phyloP scores from a whole-genome alignment of 2,797 vertebrate genomes.

The Cryptoblepharus egeriae region DNA sequence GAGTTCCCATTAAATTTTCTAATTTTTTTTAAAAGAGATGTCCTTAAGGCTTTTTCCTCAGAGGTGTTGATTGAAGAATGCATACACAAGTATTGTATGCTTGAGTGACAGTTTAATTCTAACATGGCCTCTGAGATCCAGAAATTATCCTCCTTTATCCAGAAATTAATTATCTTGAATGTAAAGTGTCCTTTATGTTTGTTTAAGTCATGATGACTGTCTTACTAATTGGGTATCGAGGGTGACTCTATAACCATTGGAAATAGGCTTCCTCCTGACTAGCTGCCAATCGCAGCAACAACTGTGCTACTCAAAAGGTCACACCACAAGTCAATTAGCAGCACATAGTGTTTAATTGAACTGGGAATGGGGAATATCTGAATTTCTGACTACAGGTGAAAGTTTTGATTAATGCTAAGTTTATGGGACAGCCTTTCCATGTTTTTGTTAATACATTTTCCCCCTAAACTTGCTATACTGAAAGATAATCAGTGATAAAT shows the following conservation, averaged over 20 bases:
- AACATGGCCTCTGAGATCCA: slow-evolving; percentile 46
- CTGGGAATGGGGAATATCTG: slow-evolving; percentile 1
- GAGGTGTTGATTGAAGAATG: slow-evolving; percentile 39
- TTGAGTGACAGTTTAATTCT: slow-evolving; percentile 29
- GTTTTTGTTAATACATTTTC: neutral
- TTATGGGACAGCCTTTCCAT: slow-evolving; percentile 7
- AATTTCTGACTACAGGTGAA: slow-evolving; percentile 14
- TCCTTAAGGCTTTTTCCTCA: slow-evolving; percentile 15
- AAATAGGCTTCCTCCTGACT: slow-evolving; percentile 18
- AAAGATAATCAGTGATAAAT: neutral
- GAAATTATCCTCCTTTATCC: too few species aligned
- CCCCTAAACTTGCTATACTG: neutral
- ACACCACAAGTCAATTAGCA: neutral
- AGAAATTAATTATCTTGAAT: slow-evolving; percentile 54
- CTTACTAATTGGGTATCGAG: slow-evolving; percentile 49
- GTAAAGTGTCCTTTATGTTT: neutral
- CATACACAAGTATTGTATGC: slow-evolving; percentile 40
- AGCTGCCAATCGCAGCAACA: slow-evolving; percentile 39
- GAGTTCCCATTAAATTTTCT: slow-evolving; percentile 10
- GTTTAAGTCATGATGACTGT: slow-evolving; percentile 51
- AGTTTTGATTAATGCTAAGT: slow-evolving; percentile 17
- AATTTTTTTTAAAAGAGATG: neutral
- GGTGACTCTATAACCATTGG: neutral
- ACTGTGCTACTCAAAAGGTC: slow-evolving; percentile 35
- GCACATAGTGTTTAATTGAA: neutral